These are phyloP conservation scores for Protula sp. DNA, from an alignment of 2,888 invertebrate species.

Conservation along the genomic window DNA sequence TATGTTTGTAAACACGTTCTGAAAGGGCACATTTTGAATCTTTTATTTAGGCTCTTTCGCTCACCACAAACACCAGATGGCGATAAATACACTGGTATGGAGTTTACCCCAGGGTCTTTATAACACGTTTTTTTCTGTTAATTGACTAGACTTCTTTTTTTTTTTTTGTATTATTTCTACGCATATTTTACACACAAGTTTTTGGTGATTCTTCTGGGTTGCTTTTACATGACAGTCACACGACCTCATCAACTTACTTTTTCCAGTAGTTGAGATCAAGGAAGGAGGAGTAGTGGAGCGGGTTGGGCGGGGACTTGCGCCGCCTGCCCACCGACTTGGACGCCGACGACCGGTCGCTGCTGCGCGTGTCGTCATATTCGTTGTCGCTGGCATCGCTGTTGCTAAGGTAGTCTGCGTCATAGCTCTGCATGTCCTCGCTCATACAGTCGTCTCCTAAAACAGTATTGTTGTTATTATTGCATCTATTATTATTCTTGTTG, in stretches of 20 bases:
- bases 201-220: too few relatives aligned
- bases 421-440: conserved; percentile 1
- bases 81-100: too few relatives aligned
- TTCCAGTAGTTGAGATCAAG: conserved; percentile 67
- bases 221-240: too few relatives aligned
- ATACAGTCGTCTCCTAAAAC: conserved; percentile 3
- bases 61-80: too few relatives aligned
- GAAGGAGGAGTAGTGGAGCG: conserved; percentile 53
- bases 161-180: too few relatives aligned
- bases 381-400: conserved; percentile 4
- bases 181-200: too few relatives aligned
- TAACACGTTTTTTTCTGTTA: too few relatives aligned
- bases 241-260: conserved; percentile 60
- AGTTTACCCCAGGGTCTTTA: too few relatives aligned
- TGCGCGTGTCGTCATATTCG: neutral
- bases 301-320: conserved; percentile 4
- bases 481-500: conserved; percentile 4
- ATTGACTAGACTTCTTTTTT: too few relatives aligned
- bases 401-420: conserved; percentile 3
- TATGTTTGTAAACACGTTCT: too few relatives aligned
- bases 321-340: neutral
- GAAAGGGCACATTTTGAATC: too few relatives aligned
- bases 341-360: neutral
- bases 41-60: too few relatives aligned
- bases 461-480: conserved; percentile 1